These are phyloP conservation scores for Anthopleura xanthogrammica DNA, from an alignment of 92 coral and sea anemone species.

Conservation along the genomic window DNA sequence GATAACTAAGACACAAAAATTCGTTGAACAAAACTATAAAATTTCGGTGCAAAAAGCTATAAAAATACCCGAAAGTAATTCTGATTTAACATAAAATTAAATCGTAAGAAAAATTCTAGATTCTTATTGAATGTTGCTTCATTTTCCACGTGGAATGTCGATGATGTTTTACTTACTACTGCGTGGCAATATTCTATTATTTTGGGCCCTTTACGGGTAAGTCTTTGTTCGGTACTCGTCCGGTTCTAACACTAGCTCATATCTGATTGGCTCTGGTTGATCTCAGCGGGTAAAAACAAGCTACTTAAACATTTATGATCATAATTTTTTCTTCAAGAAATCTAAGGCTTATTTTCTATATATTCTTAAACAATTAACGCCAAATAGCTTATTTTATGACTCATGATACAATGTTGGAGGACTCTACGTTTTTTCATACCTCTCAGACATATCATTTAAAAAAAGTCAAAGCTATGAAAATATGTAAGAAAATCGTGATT, in stretches of 20 bases:
- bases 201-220: constrained; percentile 10
- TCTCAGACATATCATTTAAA: too few species aligned
- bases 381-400: neutral
- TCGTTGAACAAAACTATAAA: neutral
- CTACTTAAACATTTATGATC: constrained; percentile 1
- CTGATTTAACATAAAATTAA: neutral
- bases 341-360: neutral
- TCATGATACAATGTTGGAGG: neutral
- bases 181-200: constrained; percentile 20
- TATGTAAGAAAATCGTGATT: too few species aligned
- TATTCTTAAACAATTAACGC: neutral
- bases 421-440: too few species aligned
- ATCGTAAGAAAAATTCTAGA: neutral
- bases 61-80: neutral
- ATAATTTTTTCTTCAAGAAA: neutral
- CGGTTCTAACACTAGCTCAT: neutral
- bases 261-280: constrained; percentile 15
- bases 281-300: constrained; percentile 15
- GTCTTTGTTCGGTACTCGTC: constrained; percentile 9
- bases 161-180: neutral
- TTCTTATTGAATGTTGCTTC: constrained; percentile 22
- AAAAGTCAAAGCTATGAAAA: too few species aligned
- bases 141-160: constrained; percentile 17
- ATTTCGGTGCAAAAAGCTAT: neutral
- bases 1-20: neutral